A percentile compares a stretch with the other conserved stretches of the same genome.
These are phyloP conservation scores for Palloptera scutellata DNA, from an alignment of 2,888 invertebrate genomes.

Conservation along the genomic window DNA sequence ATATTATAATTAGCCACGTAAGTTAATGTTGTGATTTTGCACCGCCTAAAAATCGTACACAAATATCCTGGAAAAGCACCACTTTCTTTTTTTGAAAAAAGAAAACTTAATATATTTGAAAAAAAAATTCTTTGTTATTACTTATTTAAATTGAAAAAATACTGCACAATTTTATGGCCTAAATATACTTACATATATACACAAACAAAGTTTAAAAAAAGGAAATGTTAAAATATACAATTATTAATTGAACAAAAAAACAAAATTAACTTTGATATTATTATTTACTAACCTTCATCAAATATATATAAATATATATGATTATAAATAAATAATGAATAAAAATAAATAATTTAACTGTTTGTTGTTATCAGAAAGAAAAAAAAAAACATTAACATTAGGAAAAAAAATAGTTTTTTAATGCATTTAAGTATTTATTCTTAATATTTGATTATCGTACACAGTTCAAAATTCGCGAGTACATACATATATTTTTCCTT, in stretches of 20 bases:
- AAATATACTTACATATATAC: conserved; percentile 1
- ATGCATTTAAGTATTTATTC: conserved; percentile 26
- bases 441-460: too few relatives aligned
- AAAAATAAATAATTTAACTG: not conserved
- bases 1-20: conserved; percentile 24
- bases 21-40: conserved; percentile 25
- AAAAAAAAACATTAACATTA: not conserved
- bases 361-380: not conserved
- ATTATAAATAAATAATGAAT: conserved; percentile 4
- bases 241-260: conserved; percentile 5
- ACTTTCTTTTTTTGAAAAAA: too few relatives aligned
- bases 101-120: not conserved
- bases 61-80: not conserved
- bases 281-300: conserved; percentile 18
- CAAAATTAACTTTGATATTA: conserved; percentile 9
- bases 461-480: too few relatives aligned
- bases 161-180: not conserved
- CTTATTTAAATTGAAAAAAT: conserved; percentile 1
- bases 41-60: not conserved
- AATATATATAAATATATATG: conserved; percentile 18
- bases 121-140: conserved; percentile 6
- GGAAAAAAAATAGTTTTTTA: conserved; percentile 11
- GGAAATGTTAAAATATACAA: not conserved
- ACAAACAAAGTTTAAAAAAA: conserved; percentile 12
- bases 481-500: conserved; percentile 6